These are phyloP conservation scores for Pyrocoelia pectoralis DNA, from an alignment of 2,888 invertebrate species.

Conservation along the genomic window DNA sequence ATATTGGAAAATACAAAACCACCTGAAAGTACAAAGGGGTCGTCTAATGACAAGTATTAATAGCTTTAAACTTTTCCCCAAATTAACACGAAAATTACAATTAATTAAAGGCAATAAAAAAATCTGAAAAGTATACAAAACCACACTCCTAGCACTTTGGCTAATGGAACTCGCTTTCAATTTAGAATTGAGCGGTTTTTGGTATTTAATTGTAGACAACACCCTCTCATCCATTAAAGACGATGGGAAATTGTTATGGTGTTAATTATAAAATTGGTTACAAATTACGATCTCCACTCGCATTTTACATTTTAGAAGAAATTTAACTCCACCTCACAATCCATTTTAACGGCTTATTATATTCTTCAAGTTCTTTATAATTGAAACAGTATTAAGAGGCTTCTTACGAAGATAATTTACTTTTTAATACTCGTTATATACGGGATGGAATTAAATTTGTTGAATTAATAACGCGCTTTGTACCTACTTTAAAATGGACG, in stretches of 20 bases:
- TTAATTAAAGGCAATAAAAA: neutral
- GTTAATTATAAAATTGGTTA: neutral
- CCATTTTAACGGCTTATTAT: conserved; percentile 27
- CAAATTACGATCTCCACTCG: too few relatives aligned
- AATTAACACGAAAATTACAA: neutral
- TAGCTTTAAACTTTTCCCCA: neutral
- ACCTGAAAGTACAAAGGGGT: neutral
- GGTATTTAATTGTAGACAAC: conserved; percentile 14
- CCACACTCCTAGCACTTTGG: conserved; percentile 2
- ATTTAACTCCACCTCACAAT: conserved; percentile 16
- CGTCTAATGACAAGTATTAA: neutral
- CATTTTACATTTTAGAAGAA: too few relatives aligned
- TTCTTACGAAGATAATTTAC: conserved; percentile 19
- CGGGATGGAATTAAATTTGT: conserved; percentile 2
- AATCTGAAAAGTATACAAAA: neutral
- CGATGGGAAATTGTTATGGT: neutral
- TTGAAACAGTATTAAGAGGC: conserved; percentile 24
- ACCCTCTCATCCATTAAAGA: conserved; percentile 11
- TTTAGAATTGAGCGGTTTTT: neutral
- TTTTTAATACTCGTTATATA: conserved; percentile 22
- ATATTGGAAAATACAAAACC: neutral
- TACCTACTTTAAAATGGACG: too few relatives aligned
- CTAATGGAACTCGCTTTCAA: conserved; percentile 6
- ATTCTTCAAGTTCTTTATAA: conserved; percentile 24
- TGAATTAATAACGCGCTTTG: neutral